A percentile compares a stretch with the other conserved stretches of the same genome.
These are phyloP conservation scores for Ailurus styani DNA, from an alignment of 2,113 vertebrate species.

Conservation along the genomic window DNA sequence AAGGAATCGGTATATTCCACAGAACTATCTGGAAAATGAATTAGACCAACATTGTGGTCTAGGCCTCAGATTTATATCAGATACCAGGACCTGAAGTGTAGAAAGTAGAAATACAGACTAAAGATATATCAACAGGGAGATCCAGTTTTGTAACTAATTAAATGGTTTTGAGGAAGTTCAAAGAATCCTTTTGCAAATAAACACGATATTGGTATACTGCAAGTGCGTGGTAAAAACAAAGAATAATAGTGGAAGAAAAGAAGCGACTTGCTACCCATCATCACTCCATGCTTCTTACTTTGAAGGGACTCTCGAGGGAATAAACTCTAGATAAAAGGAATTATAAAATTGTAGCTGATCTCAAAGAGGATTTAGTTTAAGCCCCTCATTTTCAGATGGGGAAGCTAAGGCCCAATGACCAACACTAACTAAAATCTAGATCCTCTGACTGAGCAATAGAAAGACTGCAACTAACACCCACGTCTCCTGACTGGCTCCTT, in stretches of 20 bases:
- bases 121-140: background rate
- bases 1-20: background rate
- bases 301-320: background rate
- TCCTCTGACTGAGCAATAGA: background rate
- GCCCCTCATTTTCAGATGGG: background rate
- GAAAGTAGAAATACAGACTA: background rate
- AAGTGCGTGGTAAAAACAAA: background rate
- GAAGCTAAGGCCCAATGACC: background rate
- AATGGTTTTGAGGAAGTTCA: background rate
- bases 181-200: background rate
- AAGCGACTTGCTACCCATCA: background rate
- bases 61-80: background rate
- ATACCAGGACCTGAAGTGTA: background rate
- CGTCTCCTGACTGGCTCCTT: background rate
- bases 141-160: slow-evolving; percentile 7
- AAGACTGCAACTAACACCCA: background rate
- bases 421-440: background rate
- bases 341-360: background rate
- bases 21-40: background rate
- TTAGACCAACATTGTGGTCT: background rate
- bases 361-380: background rate
- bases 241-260: background rate
- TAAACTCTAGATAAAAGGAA: background rate
- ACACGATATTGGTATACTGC: background rate
- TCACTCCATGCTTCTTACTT: background rate